Percentiles rank a stretch among this genome's conserved stretches.
These are phyloP conservation scores for Nematostella vectensis DNA, from an alignment of 92 coral and sea anemone species.

Conservation along the genomic window DNA sequence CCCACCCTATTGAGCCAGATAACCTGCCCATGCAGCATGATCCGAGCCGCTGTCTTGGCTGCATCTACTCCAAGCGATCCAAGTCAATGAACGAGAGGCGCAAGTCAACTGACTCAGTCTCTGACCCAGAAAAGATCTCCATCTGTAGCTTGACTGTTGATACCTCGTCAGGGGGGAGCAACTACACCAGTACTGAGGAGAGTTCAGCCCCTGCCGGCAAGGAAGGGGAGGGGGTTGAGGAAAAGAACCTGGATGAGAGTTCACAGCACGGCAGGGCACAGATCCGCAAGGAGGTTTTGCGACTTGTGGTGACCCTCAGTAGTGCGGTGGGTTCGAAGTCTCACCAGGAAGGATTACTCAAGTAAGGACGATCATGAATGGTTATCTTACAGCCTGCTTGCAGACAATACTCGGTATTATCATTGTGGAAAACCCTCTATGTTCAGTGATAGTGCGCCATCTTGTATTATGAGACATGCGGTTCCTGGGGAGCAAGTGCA, in stretches of 20 bases:
- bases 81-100: slow-evolving; percentile 60
- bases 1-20: slow-evolving; percentile 4
- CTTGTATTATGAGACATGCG: neutral
- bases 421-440: neutral
- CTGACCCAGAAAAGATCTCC: slow-evolving; percentile 29
- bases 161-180: slow-evolving; percentile 13
- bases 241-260: slow-evolving; percentile 44
- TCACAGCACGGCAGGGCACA: slow-evolving; percentile 56
- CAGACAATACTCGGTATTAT: no score
- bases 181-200: neutral
- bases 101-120: slow-evolving; percentile 37
- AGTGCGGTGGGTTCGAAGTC: slow-evolving; percentile 89
- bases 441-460: no score
- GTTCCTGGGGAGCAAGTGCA: no score
- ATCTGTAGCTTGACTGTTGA: slow-evolving; percentile 13
- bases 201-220: slow-evolving; percentile 4
- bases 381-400: no score
- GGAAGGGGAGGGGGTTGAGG: slow-evolving; percentile 6
- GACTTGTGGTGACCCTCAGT: slow-evolving; percentile 75
- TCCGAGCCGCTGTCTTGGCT: slow-evolving; percentile 70
- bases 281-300: slow-evolving; percentile 67
- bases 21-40: slow-evolving; percentile 62
- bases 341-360: slow-evolving; percentile 74
- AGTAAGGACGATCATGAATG: slow-evolving; percentile 59
- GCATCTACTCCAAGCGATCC: slow-evolving; percentile 59